Base-by-base conservation (phyloP, 2,888 invertebrate genomes). In the Magallana nippona region DNA sequence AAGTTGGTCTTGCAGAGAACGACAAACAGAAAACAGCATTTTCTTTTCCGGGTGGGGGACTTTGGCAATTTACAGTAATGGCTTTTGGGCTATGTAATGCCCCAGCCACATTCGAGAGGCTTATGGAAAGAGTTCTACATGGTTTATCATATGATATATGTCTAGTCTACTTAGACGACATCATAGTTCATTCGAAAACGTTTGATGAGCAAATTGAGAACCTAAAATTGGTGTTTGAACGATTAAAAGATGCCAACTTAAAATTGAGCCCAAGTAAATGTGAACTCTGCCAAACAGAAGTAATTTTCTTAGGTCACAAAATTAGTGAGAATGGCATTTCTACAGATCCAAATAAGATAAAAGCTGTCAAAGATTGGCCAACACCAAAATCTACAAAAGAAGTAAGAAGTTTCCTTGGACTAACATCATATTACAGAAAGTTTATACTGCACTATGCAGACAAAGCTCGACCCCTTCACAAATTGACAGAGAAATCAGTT, bases 51-150 rank as follows among this genome's bases (percentile, higher is more conserved):
- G 83, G 81, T 2, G 60, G 84, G 27, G 83, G 81, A 15, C 17
- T 84, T 15, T 83, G 84, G 85, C 86, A 87, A 57, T 86, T 82
- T n/a, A 84, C 58, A 10, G 83, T 83, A 13, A 81, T 86, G 79
- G 83, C 86, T 13, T 87, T 85, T 82, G 87, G 86, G n/a, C 62
- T 87, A 1, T 82, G 78, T 58, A 84, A 84, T 80, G 82, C 82
- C 8, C 82, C 86, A 13, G 87, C 84, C 13, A 84, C 82, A 1
- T 87, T 84, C 58, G 83, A 85, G 55, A 32, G 84, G 2, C 22
- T 86, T 5, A 85, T 86, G 85, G 78, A 86, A 27, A n/a, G 15
- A 13, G 78, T 86, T 10, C 81, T 86, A 19, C 11, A 82, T 13
- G 84, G 84, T 15, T 55, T 85, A 1, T 80, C 82, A 11, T 87